Evolutionary conservation across 2,797 vertebrate genomes (phyloP).

Genomic region (Siniperca undulata): DNA sequence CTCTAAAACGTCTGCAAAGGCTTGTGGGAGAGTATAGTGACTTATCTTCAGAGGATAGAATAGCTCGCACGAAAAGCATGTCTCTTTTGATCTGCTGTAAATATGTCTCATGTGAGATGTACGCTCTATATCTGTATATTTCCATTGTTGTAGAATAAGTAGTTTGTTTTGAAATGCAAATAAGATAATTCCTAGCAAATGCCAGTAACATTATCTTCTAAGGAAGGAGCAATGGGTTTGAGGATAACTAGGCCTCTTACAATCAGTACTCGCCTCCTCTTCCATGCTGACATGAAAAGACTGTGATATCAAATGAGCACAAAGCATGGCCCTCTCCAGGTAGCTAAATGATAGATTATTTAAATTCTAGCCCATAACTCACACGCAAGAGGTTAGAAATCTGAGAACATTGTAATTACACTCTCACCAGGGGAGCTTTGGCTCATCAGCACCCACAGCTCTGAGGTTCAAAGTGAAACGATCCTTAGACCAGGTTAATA

Average conservation of each 20-base stretch:
- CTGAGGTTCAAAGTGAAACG: constrained; percentile 55
- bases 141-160: constrained; percentile 23
- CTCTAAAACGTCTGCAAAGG: constrained; percentile 1
- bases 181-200: constrained; percentile 49
- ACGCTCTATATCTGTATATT: constrained; percentile 11
- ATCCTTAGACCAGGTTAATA: constrained; percentile 50
- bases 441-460: constrained; percentile 59
- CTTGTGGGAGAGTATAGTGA: background rate
- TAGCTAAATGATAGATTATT: constrained; percentile 68
- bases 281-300: constrained; percentile 38
- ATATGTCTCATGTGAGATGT: constrained; percentile 20
- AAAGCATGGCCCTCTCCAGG: constrained; percentile 49
- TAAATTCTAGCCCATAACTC: constrained; percentile 65
- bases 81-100: constrained; percentile 44
- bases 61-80: constrained; percentile 5
- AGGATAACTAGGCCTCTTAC: constrained; percentile 32
- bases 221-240: constrained; percentile 8
- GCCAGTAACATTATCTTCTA: constrained; percentile 39
- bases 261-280: background rate
- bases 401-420: constrained; percentile 60
- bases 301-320: constrained; percentile 35
- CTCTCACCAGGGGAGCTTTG: constrained; percentile 54
- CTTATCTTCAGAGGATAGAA: constrained; percentile 42
- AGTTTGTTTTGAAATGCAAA: constrained; percentile 55
- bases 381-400: constrained; percentile 55